Base-by-base conservation (phyloP, 2,797 vertebrate genomes). In the Remorina albescens region DNA sequence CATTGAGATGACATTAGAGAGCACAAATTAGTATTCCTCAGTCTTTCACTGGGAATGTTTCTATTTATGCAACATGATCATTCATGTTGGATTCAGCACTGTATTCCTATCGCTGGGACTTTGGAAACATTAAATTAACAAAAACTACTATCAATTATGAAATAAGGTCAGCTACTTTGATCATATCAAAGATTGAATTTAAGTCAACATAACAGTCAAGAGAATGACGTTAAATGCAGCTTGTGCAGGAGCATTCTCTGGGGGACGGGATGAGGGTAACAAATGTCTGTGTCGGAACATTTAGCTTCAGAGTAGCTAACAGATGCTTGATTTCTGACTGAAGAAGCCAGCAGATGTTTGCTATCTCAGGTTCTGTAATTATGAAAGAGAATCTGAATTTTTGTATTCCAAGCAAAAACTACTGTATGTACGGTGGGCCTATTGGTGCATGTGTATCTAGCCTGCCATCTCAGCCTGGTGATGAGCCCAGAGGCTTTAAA, bases 261-360 rank as follows among this genome's bases (percentile, higher is more conserved):
- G 85, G 71, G 85, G 59, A 72, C 28, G 59, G 72, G 55, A 58
- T 26, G 5, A 34, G 64, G 67, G 63, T 74, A 77, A 84, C 78
- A 87, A 88, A 88, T 84, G 84, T 84, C 81, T 88, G 57, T 68
- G 73, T 71, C 78, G 74, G 71, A 86, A 88, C 87, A 92, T 92
- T 92, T 91, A 94, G 91, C 91, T 91, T 81, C 80, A 90, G 51
- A 71, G 90, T 93, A 87, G 95, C 92, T 89, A 90, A 76, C 44
- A 86, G 87, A 88, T 76, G 88, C 86, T 84, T 91, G 81, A 90
- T 92, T 88, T 90, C 85, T 91, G 88, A 89, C 86, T 62, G 63
- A 91, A 82, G 71, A 74, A 71, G 74, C 61, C 81, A 86, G 72
- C 80, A 5, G 28, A 74, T 26, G 84, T 76, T 91, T 91, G 36